These are phyloP conservation scores for Clarias laeviceps DNA, from an alignment of 2,797 vertebrate species.

Conservation along the genomic window DNA sequence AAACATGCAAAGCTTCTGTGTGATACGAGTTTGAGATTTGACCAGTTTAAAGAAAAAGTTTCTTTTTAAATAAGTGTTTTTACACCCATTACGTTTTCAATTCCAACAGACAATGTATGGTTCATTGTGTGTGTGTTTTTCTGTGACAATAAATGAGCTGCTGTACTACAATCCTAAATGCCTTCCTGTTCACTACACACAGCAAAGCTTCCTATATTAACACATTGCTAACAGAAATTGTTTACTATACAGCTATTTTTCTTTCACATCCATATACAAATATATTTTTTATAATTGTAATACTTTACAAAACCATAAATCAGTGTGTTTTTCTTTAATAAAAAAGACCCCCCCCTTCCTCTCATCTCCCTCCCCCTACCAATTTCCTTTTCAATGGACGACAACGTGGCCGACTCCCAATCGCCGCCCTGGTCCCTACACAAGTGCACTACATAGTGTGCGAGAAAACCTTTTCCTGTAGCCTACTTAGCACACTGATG, in stretches of 20 bases:
- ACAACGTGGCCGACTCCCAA: slow-evolving; percentile 8
- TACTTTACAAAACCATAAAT: neutral
- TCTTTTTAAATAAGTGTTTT: neutral
- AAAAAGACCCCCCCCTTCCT: neutral
- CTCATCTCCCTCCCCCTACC: slow-evolving; percentile 20
- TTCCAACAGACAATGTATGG: neutral
- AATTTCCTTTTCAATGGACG: slow-evolving; percentile 17
- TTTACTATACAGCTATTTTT: neutral
- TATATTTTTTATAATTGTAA: neutral
- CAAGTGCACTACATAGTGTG: neutral
- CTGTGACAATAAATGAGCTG: neutral
- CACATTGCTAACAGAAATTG: neutral
- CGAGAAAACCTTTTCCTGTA: neutral
- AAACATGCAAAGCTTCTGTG: too few relatives aligned
- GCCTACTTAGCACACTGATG: neutral
- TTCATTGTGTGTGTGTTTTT: neutral
- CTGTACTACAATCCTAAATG: neutral
- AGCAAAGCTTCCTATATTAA: neutral
- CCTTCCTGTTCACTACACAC: neutral
- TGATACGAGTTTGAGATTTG: too few relatives aligned
- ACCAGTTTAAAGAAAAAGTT: too few relatives aligned
- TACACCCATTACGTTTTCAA: neutral
- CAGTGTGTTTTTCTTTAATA: too few relatives aligned
- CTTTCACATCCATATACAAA: neutral
- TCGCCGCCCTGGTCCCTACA: neutral